A percentile compares a stretch with the other conserved stretches of the same genome.
Evolutionary conservation across 2,113 vertebrate species (phyloP).

Genomic region (Pleuronectes platessa): DNA sequence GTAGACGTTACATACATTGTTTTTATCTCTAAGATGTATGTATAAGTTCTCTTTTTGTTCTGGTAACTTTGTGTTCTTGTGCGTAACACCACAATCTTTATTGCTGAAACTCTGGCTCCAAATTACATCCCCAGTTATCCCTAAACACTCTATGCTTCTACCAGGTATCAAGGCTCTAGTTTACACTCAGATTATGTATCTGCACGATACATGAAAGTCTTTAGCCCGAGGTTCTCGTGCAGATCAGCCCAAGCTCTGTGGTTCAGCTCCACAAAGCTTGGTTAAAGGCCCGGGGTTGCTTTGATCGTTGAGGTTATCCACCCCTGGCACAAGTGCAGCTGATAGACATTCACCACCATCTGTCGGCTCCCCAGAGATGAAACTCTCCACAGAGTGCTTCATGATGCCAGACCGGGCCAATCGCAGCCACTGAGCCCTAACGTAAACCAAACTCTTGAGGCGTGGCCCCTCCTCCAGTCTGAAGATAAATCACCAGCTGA

Average conservation of each 20-base stretch:
- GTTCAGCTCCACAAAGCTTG: slow-evolving; percentile 50
- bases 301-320: slow-evolving; percentile 62
- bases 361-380: slow-evolving; percentile 52
- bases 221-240: background rate
- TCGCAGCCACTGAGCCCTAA: slow-evolving; percentile 40
- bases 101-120: too few relatives aligned
- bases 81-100: too few relatives aligned
- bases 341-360: slow-evolving; percentile 61
- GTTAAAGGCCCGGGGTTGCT: slow-evolving; percentile 29
- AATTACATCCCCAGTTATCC: too few relatives aligned
- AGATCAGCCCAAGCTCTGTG: slow-evolving; percentile 36
- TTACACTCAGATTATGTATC: background rate
- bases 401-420: slow-evolving; percentile 36
- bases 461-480: slow-evolving; percentile 18
- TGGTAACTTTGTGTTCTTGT: too few relatives aligned
- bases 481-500: slow-evolving; percentile 52
- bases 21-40: too few relatives aligned
- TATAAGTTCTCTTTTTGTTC: too few relatives aligned
- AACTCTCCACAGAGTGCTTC: slow-evolving; percentile 52
- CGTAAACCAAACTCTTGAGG: slow-evolving; percentile 50
- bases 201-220: background rate
- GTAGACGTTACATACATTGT: too few relatives aligned
- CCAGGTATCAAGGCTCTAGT: background rate
- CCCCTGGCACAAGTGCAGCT: slow-evolving; percentile 45
- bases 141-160: background rate